These are phyloP conservation scores for Coremacera marginata DNA, from an alignment of 2,888 invertebrate genomes.

Conservation along the genomic window DNA sequence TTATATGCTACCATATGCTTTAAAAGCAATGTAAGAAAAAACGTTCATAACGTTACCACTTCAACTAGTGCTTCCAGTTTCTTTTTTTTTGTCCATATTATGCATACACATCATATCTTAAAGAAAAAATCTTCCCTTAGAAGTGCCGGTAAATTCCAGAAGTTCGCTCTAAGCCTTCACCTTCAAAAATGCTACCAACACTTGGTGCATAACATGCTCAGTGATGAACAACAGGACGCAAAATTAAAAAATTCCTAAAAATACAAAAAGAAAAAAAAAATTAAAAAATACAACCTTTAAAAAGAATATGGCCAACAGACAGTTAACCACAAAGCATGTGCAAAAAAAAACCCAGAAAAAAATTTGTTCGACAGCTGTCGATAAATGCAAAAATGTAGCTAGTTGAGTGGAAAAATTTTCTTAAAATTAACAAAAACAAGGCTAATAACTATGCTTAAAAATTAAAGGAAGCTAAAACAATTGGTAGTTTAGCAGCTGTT, in stretches of 20 bases:
- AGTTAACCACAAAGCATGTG: constrained; percentile 27
- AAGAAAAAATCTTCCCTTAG: background rate
- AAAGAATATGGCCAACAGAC: constrained; percentile 14
- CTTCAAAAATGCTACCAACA: constrained; percentile 6
- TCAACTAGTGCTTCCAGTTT: background rate
- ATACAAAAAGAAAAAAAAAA: too few species aligned
- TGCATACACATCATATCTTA: background rate
- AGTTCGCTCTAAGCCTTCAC: background rate
- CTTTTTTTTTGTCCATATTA: background rate
- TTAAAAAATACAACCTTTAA: background rate
- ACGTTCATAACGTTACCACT: too few species aligned
- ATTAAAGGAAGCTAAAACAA: background rate
- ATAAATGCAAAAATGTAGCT: constrained; percentile 18
- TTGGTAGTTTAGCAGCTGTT: background rate
- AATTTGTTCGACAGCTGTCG: constrained; percentile 19
- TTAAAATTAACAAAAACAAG: background rate
- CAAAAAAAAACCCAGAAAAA: background rate
- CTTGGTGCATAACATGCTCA: background rate
- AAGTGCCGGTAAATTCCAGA: constrained; percentile 20
- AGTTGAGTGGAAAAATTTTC: constrained; percentile 22
- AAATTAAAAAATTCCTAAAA: constrained; percentile 24
- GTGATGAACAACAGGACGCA: background rate
- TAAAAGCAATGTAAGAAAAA: too few species aligned
- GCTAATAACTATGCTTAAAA: background rate
- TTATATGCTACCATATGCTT: too few species aligned